Conservation (phyloP, 2,113 vertebrate genomes). For the Eulacestoma nigropectus region DNA sequence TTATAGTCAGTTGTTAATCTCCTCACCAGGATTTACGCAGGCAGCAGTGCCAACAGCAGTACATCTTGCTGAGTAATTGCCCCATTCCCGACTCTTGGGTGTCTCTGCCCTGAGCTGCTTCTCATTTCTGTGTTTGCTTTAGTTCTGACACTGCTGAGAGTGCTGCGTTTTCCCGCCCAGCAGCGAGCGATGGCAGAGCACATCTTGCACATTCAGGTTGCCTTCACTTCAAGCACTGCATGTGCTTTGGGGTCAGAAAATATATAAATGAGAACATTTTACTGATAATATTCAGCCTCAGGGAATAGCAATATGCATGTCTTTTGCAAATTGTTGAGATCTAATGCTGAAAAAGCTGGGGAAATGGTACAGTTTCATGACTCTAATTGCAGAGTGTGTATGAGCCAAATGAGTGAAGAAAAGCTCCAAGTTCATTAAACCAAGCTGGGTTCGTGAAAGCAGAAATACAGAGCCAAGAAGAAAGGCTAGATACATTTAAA, state of each 20-base stretch:
- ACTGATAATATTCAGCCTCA: not conserved
- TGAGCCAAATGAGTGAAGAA: not conserved
- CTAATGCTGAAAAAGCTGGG: not conserved
- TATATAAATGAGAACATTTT: fast-evolving
- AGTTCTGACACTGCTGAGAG: not conserved
- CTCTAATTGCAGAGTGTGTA: not conserved
- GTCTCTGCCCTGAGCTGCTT: constrained; percentile 15
- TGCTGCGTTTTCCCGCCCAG: not conserved
- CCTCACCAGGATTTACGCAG: not conserved
- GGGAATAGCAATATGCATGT: not conserved
- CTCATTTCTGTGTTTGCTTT: not conserved
- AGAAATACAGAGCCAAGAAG: not conserved
- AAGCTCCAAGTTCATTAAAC: not conserved
- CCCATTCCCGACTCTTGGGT: not conserved
- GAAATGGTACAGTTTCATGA: not conserved
- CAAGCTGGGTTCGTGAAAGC: not conserved
- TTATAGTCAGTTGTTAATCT: constrained; percentile 51
- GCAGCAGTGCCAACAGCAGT: constrained; percentile 7
- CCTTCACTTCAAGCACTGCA: fast-evolving
- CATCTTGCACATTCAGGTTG: not conserved
- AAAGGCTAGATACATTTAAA: not conserved
- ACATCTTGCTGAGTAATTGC: not conserved
- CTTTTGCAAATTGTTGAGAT: not conserved
- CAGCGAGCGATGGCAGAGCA: not conserved
- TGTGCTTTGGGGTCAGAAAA: not conserved